Conservation (phyloP, 1,140 invertebrate genomes). For the Eubasilissa regina region DNA sequence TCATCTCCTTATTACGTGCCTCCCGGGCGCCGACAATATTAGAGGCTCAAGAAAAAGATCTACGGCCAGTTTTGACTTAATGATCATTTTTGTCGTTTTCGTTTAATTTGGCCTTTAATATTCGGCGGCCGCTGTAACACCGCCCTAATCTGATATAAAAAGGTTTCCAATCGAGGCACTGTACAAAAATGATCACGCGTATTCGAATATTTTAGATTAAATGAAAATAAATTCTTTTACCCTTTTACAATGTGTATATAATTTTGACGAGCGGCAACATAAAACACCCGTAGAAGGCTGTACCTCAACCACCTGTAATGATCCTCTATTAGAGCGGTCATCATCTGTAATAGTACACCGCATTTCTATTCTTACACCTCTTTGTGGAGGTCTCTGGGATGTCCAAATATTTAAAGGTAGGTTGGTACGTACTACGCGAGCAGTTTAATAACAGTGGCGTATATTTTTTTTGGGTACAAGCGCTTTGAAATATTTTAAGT, state of each 20-base stretch:
- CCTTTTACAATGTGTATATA: background rate
- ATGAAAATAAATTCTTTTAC: too few species aligned
- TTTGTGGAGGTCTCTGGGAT: constrained; percentile 33
- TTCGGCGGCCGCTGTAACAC: constrained; percentile 8
- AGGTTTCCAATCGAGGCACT: too few species aligned
- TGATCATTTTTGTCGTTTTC: constrained; percentile 54
- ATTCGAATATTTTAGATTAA: too few species aligned
- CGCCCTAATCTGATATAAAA: background rate
- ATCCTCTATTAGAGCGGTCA: constrained; percentile 36
- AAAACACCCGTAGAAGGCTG: constrained; percentile 25
- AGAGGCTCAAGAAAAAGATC: constrained; percentile 43
- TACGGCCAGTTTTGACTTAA: constrained; percentile 47
- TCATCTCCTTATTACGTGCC: constrained; percentile 27
- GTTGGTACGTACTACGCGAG: background rate
- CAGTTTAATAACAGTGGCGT: constrained; percentile 22
- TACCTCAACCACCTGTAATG: constrained; percentile 28
- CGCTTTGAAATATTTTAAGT: too few species aligned
- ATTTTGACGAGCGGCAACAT: constrained; percentile 21
- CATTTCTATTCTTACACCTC: constrained; percentile 44
- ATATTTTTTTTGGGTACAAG: background rate
- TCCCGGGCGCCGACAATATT: constrained; percentile 45
- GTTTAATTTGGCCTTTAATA: constrained; percentile 47
- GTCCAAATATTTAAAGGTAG: constrained; percentile 43
- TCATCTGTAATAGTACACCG: constrained; percentile 38
- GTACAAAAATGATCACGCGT: too few species aligned